Evolutionary conservation across 2,113 vertebrate genomes (phyloP).

Genomic region (Hassar affinis): DNA sequence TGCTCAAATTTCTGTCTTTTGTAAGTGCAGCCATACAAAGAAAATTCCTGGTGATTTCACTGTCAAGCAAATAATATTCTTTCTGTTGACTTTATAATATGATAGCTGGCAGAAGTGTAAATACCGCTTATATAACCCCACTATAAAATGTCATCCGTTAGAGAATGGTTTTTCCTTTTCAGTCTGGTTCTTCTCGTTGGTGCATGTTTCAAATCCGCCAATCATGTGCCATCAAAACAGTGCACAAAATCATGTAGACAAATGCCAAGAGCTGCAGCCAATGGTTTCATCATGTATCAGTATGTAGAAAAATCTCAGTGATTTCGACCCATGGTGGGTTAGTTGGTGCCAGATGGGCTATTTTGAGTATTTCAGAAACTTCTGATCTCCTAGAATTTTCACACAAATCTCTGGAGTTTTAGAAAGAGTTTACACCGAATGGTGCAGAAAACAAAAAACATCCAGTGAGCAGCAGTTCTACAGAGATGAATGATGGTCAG

Average conservation of each 20-base stretch:
- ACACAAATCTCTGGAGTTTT: not conserved
- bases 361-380: too few species aligned
- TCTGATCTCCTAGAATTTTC: too few species aligned
- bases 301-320: too few species aligned
- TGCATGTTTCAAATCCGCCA: not conserved
- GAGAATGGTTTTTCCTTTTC: not conserved
- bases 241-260: not conserved
- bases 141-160: not conserved
- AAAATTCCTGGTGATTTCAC: not conserved
- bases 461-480: too few species aligned
- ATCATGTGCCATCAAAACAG: too few species aligned
- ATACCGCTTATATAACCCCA: not conserved
- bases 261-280: too few species aligned
- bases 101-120: not conserved
- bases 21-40: not conserved
- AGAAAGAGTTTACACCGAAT: too few species aligned
- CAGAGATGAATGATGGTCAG: not conserved
- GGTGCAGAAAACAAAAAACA: too few species aligned
- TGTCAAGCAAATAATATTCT: not conserved
- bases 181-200: not conserved
- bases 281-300: too few species aligned
- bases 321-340: too few species aligned
- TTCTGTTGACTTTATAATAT: not conserved
- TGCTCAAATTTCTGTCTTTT: not conserved
- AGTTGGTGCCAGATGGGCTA: too few species aligned